Evolutionary conservation across 2,113 vertebrate genomes (phyloP).

Genomic region (Laterallus jamaicensis): DNA sequence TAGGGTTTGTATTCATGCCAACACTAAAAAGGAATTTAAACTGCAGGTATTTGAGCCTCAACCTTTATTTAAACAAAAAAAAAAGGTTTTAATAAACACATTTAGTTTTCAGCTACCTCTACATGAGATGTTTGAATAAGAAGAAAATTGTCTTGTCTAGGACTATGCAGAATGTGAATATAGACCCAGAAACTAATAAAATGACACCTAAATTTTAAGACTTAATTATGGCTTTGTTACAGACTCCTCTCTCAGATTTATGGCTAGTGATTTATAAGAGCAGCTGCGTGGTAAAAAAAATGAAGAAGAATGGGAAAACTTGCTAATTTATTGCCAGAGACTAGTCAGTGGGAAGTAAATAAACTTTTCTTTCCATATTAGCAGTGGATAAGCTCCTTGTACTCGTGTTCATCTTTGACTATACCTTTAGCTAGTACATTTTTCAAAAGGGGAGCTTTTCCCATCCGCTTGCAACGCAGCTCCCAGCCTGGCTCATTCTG

Average conservation of each 20-base stretch:
- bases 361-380: background rate
- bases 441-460: background rate
- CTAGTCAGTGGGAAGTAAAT: slow-evolving; percentile 6
- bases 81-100: background rate
- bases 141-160: background rate
- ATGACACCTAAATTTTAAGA: background rate
- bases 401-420: background rate
- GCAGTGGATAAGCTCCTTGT: background rate
- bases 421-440: background rate
- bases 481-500: background rate
- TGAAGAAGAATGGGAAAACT: slow-evolving; percentile 7
- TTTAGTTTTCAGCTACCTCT: background rate
- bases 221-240: slow-evolving; percentile 22
- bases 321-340: slow-evolving; percentile 11
- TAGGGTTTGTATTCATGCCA: background rate
- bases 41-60: background rate
- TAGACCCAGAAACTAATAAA: background rate
- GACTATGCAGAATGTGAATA: background rate
- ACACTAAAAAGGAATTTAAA: background rate
- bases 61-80: background rate
- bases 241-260: slow-evolving; percentile 14
- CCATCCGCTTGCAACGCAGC: background rate
- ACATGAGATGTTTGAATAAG: background rate
- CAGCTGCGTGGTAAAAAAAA: slow-evolving; percentile 16
- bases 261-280: slow-evolving; percentile 37